Evolutionary conservation across 2,113 vertebrate species (phyloP).

Genomic region (Chlamydotis undulata): DNA sequence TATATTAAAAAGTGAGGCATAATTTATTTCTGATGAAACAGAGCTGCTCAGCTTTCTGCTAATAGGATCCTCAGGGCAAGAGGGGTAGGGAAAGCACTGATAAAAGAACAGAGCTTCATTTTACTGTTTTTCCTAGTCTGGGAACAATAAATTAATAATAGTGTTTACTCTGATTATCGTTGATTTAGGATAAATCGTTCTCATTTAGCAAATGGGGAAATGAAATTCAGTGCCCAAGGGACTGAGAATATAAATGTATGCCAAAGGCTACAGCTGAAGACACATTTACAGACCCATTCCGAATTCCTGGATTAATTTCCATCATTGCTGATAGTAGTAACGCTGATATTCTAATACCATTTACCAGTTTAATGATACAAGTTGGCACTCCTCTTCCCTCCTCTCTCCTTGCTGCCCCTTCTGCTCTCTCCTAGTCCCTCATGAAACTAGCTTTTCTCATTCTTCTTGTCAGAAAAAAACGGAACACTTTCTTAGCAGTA

Average conservation of each 20-base stretch:
- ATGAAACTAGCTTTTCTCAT: background rate
- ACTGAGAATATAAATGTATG: constrained; percentile 15
- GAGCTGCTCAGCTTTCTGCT: constrained; percentile 67
- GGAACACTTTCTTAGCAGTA: background rate
- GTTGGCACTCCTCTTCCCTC: background rate
- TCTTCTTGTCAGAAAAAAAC: background rate
- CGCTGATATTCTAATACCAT: background rate
- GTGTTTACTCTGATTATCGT: constrained; percentile 62
- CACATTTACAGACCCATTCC: constrained; percentile 34
- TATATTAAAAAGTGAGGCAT: constrained; percentile 67
- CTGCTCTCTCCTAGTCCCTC: background rate
- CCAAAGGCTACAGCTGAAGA: constrained; percentile 30
- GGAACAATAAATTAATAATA: constrained; percentile 76
- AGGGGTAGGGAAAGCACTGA: constrained; percentile 37
- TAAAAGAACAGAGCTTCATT: constrained; percentile 37
- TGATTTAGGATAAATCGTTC: constrained; percentile 67
- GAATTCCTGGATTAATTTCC: constrained; percentile 49
- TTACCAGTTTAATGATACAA: background rate
- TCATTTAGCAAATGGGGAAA: constrained; percentile 57
- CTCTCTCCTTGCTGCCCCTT: background rate
- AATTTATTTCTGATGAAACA: constrained; percentile 76
- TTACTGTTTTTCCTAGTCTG: constrained; percentile 20
- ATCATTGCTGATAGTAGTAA: background rate
- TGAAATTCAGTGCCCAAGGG: constrained; percentile 15
- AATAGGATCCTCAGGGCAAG: constrained; percentile 77